Percentiles rank a stretch among this genome's conserved stretches.
phyloP scores from a whole-genome alignment of 1,140 invertebrate genomes.

The Bursaphelenchus mucronatus region DNA sequence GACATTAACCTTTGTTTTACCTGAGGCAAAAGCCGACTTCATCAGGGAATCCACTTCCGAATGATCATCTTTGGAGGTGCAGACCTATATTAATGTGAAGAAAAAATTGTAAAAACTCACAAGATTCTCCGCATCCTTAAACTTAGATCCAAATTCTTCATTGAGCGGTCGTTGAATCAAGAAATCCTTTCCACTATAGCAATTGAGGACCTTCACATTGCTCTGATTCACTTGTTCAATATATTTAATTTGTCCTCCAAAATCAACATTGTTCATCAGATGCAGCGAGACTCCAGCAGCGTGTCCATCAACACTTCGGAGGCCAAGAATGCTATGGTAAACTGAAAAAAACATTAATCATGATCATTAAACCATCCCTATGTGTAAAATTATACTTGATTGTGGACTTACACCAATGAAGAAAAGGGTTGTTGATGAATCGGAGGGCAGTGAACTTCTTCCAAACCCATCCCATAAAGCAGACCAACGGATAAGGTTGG shows the following conservation, averaged over 20 bases:
- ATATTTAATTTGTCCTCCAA: conserved; percentile 23
- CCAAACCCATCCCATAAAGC: conserved; percentile 22
- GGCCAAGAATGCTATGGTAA: conserved; percentile 13
- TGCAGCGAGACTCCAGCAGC: not conserved
- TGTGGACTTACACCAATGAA: conserved; percentile 18
- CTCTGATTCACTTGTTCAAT: conserved; percentile 30
- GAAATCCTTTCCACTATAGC: conserved; percentile 34
- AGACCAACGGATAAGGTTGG: conserved; percentile 21
- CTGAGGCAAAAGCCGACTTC: conserved; percentile 10
- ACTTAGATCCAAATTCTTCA: conserved; percentile 31
- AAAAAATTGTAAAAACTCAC: conserved; percentile 20
- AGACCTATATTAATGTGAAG: conserved; percentile 17
- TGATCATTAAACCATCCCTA: not conserved
- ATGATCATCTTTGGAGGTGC: conserved; percentile 24
- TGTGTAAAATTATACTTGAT: not conserved
- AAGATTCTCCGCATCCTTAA: conserved; percentile 18
- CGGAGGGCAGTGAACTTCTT: conserved; percentile 8
- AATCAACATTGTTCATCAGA: conserved; percentile 28
- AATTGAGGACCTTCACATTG: conserved; percentile 21
- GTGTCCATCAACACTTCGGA: not conserved
- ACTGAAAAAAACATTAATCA: not conserved
- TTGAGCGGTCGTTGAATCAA: conserved; percentile 33
- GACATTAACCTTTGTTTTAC: conserved; percentile 25
- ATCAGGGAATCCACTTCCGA: not conserved
- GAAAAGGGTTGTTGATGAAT: conserved; percentile 18